Conservation (phyloP, 1,140 invertebrate genomes). For the Macrobrachium nipponense region DNA sequence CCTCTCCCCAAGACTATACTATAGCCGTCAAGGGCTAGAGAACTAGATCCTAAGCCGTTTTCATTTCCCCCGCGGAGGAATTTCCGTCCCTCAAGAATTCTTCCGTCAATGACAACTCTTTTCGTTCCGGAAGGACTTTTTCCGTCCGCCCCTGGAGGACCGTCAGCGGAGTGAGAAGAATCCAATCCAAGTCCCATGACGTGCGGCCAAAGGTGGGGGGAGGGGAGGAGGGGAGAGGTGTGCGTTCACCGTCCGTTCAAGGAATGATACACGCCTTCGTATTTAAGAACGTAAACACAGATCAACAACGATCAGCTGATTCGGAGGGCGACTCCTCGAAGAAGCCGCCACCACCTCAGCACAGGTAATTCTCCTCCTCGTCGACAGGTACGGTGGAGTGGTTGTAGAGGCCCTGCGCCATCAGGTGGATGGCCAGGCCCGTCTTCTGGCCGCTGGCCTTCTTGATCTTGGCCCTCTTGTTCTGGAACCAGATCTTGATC, state of each 20-base stretch:
- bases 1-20: not conserved
- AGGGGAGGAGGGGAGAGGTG: not conserved
- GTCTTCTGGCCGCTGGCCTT: conserved; percentile 72
- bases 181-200: too few species aligned
- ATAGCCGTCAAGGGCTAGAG: not conserved
- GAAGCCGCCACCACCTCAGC: conserved; percentile 25
- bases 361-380: conserved; percentile 66
- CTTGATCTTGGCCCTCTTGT: conserved; percentile 79
- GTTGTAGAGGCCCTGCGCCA: conserved; percentile 77
- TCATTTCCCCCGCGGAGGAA: too few species aligned
- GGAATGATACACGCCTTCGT: not conserved
- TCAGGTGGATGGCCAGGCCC: conserved; percentile 73
- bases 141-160: too few species aligned
- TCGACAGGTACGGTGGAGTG: conserved; percentile 71
- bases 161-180: too few species aligned
- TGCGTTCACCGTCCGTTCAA: too few species aligned
- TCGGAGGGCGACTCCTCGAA: too few species aligned
- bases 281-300: not conserved
- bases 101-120: too few species aligned
- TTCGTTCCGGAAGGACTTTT: too few species aligned
- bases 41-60: too few species aligned
- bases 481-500: conserved; percentile 80
- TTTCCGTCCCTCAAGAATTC: too few species aligned
- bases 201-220: not conserved
- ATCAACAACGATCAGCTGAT: not conserved